Evolutionary conservation across 2,113 vertebrate species (phyloP).

Genomic region (Azemiops feae): DNA sequence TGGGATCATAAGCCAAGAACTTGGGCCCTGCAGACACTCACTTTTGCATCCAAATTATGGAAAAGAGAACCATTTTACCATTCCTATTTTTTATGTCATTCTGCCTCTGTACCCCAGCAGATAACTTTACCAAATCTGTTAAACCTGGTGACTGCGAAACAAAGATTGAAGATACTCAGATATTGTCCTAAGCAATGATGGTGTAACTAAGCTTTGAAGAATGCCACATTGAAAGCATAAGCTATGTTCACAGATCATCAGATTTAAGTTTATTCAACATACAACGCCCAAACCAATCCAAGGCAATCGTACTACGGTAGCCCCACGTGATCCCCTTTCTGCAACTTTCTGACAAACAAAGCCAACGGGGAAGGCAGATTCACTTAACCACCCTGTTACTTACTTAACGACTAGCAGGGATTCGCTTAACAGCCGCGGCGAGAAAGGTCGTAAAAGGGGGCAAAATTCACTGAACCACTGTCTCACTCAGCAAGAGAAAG

Average conservation of each 20-base stretch:
- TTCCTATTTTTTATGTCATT: not conserved
- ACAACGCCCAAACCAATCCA: not conserved
- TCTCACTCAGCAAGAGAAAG: no score
- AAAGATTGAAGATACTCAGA: not conserved
- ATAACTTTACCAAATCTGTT: not conserved
- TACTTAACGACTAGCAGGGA: no score
- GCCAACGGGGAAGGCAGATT: no score
- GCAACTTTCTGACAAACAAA: no score
- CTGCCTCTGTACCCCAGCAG: not conserved
- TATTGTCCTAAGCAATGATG: not conserved
- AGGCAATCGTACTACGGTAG: not conserved
- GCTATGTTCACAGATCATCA: not conserved
- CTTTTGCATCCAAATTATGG: not conserved
- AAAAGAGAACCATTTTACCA: not conserved
- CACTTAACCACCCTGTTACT: no score
- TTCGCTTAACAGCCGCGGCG: no score
- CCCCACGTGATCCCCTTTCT: no score
- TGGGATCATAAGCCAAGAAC: not conserved
- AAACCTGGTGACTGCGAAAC: not conserved
- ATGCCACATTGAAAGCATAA: not conserved
- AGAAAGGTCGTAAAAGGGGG: no score
- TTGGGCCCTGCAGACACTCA: not conserved
- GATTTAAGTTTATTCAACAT: not conserved
- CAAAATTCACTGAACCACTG: no score
- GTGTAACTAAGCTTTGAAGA: not conserved